Base-by-base conservation (phyloP, 2,888 invertebrate genomes). In the Aporophyla nigra region DNA sequence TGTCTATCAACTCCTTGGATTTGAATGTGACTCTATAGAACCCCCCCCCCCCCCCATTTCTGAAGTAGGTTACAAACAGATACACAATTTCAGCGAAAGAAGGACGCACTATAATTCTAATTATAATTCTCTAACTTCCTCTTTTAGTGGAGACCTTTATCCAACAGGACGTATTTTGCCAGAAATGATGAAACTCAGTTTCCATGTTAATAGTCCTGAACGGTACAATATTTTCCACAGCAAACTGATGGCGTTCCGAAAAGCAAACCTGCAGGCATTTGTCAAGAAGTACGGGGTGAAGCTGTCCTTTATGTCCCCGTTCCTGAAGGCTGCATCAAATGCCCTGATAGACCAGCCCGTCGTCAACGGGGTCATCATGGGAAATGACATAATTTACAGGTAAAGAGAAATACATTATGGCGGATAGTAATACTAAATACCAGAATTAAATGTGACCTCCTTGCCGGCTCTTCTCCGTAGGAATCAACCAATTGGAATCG, bases 291-390 rank as follows among this genome's bases (percentile, higher is more conserved):
- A 99, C 93, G 99, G 99, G 65, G 97, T 99, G 79, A 99, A 99
- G 94, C 95, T 99, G 78, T 99, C 99, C 14, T 99, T 99, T 93
- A 99, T 99, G 99, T 99, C 99, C 0, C 99, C 99, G 33, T 99
- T 99, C 95, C 97, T 99, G 76, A 99, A 99, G 93, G 99, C 99
- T 0, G 97, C 99, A n/a, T 99, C 99, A 4, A 99, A 99, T 93
- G 99, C 99, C n/a, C 97, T 99, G 54, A 97, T 98, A 91, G 99
- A 99, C 93, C 99, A 99, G 93, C 99, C 99, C 0, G 98, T 99
- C n/a, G 98, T 99, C 61, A 99, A 99, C 96, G 99, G 99, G 24
- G 99, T 99, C 78, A 99, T 99, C 90, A 98, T 99, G 84, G 99
- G 98, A 51, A 97, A 96, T 76, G 98, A 99, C 86, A 98, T 98